Base-by-base conservation (phyloP, 2,113 vertebrate species). In the Ahaetulla prasina region DNA sequence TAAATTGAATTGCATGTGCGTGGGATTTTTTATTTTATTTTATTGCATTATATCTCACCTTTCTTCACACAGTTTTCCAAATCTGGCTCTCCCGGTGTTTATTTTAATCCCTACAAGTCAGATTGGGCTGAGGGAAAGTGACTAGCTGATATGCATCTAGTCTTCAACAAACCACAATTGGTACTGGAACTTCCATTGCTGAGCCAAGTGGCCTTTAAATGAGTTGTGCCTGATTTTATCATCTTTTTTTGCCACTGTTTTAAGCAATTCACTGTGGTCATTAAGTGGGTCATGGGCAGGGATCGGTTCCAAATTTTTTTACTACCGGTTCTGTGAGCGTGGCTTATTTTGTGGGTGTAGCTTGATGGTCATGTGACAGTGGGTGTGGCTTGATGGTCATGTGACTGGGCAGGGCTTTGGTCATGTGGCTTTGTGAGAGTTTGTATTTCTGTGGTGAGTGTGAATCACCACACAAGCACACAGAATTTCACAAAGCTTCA, bases 1-100 rank as follows among this genome's bases (percentile, higher is more conserved):
- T 99, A 98, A 95, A 92, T 92, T 91, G 94, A 63, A 54, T 89
- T 94, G 20, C 23, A 39, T 53, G 18, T 9, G 8, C 9, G 0
- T 68, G 54, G 35, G 18, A 43, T 43, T 80, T 80, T 80, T 18
- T 74, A 35, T 63, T 63, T 84, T 43, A 84, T 20, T 54, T 45
- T 9, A 53, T 16, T 85, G 53, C 35, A 55, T 91, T 47, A 22
- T 85, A 91, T 85, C 25, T 7, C 14, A 9, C 3, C 16, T n/a
- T 74, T 85, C 84, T 25, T 85, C 50, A 80, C 50, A 80, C 0
- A 1, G 11, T 85, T 7, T 47, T 45, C 50, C 27, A 53, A 18
- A 25, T 11, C 12, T 84, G 39, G 20, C 8, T 39, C 35, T 27
- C 23, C 18, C 2, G 3, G 14, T 23, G 3, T 16, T 23, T 30